Conservation (phyloP, 2,113 vertebrate genomes). For the Sturnira hondurensis region DNA sequence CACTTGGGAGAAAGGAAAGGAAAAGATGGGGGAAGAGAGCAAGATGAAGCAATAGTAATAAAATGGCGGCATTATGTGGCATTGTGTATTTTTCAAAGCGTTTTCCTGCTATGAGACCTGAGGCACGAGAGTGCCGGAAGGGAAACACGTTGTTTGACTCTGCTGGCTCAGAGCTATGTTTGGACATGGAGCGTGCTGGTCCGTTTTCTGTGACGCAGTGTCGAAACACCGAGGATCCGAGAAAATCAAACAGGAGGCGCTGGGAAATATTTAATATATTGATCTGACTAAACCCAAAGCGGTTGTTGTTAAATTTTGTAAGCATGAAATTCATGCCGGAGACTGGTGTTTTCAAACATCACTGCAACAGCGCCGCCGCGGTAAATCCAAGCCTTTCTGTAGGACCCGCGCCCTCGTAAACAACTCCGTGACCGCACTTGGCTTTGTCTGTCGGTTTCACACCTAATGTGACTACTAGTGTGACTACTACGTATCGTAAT, state of each 20-base stretch:
- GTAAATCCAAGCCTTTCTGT: not conserved
- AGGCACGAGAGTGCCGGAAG: not conserved
- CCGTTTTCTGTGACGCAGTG: not conserved
- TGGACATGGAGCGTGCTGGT: not conserved
- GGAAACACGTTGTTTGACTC: not conserved
- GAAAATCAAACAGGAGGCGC: not conserved
- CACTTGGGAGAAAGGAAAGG: not conserved
- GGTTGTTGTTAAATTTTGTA: not conserved
- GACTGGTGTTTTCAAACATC: conserved; percentile 3
- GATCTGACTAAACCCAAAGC: not conserved
- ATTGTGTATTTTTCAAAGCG: not conserved
- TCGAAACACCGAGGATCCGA: not conserved
- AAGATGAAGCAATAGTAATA: not conserved
- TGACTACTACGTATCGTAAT: not conserved
- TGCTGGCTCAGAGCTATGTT: not conserved
- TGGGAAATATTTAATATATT: not conserved
- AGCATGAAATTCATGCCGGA: not conserved
- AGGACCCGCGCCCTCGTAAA: not conserved
- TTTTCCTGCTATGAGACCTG: not conserved
- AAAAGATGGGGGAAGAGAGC: not conserved
- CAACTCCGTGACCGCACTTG: not conserved
- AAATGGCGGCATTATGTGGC: not conserved
- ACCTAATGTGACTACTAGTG: not conserved
- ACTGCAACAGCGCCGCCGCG: not conserved
- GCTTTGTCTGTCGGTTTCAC: not conserved